These are phyloP conservation scores for Uloborus diversus DNA, from an alignment of 1,140 invertebrate species.

Conservation along the genomic window DNA sequence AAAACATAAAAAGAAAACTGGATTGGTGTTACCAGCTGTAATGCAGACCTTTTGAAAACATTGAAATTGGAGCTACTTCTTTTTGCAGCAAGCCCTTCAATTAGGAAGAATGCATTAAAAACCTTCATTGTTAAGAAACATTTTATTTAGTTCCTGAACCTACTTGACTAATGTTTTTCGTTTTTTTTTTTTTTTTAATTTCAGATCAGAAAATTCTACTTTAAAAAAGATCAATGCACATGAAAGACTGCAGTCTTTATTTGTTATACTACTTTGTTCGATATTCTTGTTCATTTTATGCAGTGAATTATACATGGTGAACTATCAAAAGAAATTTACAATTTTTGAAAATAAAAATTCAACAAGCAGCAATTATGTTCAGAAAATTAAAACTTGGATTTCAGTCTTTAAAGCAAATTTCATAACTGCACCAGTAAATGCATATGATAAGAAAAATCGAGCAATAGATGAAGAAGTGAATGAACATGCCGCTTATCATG, in stretches of 20 bases:
- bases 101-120: too few species aligned
- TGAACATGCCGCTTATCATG: conserved; percentile 25
- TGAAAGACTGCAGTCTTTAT: neutral
- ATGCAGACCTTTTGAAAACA: too few species aligned
- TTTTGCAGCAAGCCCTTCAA: too few species aligned
- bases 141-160: too few species aligned
- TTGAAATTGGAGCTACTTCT: too few species aligned
- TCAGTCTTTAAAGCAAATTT: neutral
- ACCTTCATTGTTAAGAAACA: too few species aligned
- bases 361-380: neutral
- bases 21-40: too few species aligned
- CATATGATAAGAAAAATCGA: neutral
- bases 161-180: too few species aligned
- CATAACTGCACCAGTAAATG: neutral
- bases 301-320: conserved; percentile 18
- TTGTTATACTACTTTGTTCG: conserved; percentile 8
- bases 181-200: too few species aligned
- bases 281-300: conserved; percentile 26
- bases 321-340: neutral
- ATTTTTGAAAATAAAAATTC: conserved; percentile 4
- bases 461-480: neutral
- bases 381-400: neutral
- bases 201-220: conserved; percentile 9
- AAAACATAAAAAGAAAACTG: too few species aligned
- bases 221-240: neutral